Conservation (phyloP, 1,140 invertebrate species). For the Drosophila eugracilis region DNA sequence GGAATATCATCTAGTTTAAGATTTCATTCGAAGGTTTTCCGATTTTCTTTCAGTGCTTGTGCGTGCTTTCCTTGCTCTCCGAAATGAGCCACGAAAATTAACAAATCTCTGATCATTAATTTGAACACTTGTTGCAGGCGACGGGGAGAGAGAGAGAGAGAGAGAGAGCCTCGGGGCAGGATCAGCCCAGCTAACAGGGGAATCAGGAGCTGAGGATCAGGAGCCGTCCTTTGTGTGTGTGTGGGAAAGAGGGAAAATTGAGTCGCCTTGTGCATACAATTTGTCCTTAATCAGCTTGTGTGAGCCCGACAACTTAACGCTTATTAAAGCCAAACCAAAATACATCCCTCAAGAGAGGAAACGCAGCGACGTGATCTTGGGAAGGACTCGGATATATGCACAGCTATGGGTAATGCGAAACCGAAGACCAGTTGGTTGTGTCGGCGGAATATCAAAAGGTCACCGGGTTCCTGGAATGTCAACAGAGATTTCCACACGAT, state of each 20-base stretch:
- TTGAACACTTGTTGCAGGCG: constrained; percentile 68
- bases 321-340: constrained; percentile 70
- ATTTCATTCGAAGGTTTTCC: background rate
- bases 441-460: constrained; percentile 63
- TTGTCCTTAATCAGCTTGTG: constrained; percentile 62
- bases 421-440: constrained; percentile 40
- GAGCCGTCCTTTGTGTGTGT: constrained; percentile 21
- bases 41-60: constrained; percentile 14
- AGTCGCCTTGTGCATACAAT: constrained; percentile 62
- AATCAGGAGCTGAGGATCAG: constrained; percentile 21
- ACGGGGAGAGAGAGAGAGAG: too few relatives aligned
- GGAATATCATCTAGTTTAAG: too few relatives aligned
- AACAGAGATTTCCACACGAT: constrained; percentile 82
- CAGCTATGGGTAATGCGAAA: constrained; percentile 66
- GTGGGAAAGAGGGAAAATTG: constrained; percentile 53
- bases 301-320: constrained; percentile 73
- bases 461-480: constrained; percentile 75
- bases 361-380: constrained; percentile 29
- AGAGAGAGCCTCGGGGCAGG: constrained; percentile 38
- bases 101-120: constrained; percentile 82
- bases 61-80: constrained; percentile 15
- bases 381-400: constrained; percentile 1
- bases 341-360: constrained; percentile 5
- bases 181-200: constrained; percentile 7
- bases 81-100: constrained; percentile 79